phyloP scores from a whole-genome alignment of 2,888 invertebrate genomes.

The Parelbella ahira region DNA sequence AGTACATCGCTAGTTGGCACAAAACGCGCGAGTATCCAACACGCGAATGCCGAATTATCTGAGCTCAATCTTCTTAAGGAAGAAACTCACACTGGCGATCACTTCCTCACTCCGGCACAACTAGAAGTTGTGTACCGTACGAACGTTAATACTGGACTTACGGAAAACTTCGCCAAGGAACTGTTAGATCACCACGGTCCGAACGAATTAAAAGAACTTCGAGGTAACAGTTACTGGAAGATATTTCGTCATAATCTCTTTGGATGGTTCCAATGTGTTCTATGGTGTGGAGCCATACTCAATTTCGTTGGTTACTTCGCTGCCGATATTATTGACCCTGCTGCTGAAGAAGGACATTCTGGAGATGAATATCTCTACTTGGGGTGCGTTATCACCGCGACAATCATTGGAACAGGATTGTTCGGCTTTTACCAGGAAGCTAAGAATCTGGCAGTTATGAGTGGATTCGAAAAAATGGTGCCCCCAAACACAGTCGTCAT shows the following conservation, averaged over 20 bases:
- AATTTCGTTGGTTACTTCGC: constrained; percentile 81
- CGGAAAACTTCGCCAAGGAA: constrained; percentile 72
- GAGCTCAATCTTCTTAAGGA: constrained; percentile 56
- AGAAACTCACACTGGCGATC: constrained; percentile 64
- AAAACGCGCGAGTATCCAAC: constrained; percentile 38
- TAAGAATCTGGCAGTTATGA: constrained; percentile 90
- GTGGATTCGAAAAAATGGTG: constrained; percentile 90
- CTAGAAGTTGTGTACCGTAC: constrained; percentile 68
- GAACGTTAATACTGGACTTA: constrained; percentile 73
- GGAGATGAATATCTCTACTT: constrained; percentile 64
- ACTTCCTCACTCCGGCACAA: constrained; percentile 64
- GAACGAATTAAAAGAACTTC: constrained; percentile 81
- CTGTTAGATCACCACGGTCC: constrained; percentile 79
- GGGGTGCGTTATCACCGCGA: constrained; percentile 57
- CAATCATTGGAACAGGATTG: constrained; percentile 71
- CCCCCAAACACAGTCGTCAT: constrained; percentile 86
- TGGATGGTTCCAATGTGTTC: constrained; percentile 85
- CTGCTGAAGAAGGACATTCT: constrained; percentile 39
- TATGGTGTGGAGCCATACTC: constrained; percentile 84
- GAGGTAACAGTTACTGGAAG: constrained; percentile 82
- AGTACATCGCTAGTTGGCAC: constrained; percentile 40
- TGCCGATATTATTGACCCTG: constrained; percentile 34
- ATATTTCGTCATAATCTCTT: constrained; percentile 84
- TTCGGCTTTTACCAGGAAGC: constrained; percentile 81
- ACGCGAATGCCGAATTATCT: constrained; percentile 33